Conservation (phyloP, 2,797 vertebrate genomes). For the Anguilla anguilla region DNA sequence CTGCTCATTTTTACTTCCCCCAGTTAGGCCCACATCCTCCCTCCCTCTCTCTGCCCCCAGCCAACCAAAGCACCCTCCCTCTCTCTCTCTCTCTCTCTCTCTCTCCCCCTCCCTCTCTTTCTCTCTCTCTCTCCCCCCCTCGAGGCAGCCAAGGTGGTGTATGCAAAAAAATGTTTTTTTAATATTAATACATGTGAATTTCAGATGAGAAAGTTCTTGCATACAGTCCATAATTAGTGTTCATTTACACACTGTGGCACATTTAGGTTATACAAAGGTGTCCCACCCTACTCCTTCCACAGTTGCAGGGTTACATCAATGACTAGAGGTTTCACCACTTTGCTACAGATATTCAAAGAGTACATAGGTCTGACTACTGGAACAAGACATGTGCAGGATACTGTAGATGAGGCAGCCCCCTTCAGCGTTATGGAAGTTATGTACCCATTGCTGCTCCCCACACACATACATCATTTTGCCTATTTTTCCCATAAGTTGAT, state of each 20-base stretch:
- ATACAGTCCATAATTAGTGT: conserved; percentile 18
- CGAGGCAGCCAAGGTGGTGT: background rate
- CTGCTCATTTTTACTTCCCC: too few species aligned
- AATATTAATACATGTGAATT: conserved; percentile 18
- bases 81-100: conserved; percentile 8
- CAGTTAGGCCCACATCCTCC: background rate
- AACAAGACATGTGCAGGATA: conserved; percentile 7
- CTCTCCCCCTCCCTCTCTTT: conserved; percentile 12
- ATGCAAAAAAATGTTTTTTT: conserved; percentile 14
- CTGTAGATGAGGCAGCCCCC: background rate
- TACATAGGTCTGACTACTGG: background rate
- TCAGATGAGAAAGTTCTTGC: conserved; percentile 14
- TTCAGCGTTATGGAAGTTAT: background rate
- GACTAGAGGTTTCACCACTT: background rate
- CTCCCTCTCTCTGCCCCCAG: background rate
- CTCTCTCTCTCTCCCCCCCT: background rate
- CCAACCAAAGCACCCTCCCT: background rate
- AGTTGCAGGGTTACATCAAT: background rate
- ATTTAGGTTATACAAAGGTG: conserved; percentile 2
- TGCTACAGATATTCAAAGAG: background rate
- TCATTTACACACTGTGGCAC: background rate
- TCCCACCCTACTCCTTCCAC: background rate
- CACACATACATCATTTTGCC: background rate
- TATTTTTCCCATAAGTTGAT: background rate
- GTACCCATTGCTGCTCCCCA: background rate